phyloP scores from a whole-genome alignment of 2,797 vertebrate genomes.

The Chaetodon trifasciatus region DNA sequence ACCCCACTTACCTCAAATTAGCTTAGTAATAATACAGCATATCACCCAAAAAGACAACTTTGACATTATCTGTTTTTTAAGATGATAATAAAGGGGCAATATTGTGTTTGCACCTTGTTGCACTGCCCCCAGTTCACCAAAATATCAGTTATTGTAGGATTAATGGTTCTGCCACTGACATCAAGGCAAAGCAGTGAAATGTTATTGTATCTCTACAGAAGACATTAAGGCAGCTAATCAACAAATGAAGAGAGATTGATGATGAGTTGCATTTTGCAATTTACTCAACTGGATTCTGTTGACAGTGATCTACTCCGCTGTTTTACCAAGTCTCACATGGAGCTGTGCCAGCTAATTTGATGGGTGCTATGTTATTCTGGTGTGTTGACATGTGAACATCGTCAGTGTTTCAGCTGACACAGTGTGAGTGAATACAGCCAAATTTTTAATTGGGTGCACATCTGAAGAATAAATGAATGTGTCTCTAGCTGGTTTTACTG shows the following conservation, averaged over 20 bases:
- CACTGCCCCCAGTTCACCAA: background rate
- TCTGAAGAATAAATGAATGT: background rate
- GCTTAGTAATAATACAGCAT: background rate
- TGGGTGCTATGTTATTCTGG: constrained; percentile 32
- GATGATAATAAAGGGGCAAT: background rate
- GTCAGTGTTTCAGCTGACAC: constrained; percentile 1
- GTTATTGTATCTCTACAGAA: background rate
- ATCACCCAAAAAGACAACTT: background rate
- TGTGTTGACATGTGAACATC: background rate
- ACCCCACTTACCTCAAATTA: background rate
- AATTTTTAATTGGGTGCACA: constrained; percentile 4
- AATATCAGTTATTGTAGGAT: background rate
- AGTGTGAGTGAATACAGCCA: background rate
- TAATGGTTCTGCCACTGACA: background rate
- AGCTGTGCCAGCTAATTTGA: constrained; percentile 49
- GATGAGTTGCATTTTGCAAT: background rate
- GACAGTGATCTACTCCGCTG: background rate
- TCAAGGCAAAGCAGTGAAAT: background rate
- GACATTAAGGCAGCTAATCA: background rate
- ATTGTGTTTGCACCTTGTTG: background rate
- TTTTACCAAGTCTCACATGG: constrained; percentile 8
- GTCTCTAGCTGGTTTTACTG: background rate
- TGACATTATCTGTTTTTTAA: background rate
- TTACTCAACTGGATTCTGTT: background rate
- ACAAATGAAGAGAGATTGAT: background rate